Evolutionary conservation across 2,113 vertebrate species (phyloP), one percentile per base, ranked within the genome.

Genomic region (Scomber japonicus): DNA sequence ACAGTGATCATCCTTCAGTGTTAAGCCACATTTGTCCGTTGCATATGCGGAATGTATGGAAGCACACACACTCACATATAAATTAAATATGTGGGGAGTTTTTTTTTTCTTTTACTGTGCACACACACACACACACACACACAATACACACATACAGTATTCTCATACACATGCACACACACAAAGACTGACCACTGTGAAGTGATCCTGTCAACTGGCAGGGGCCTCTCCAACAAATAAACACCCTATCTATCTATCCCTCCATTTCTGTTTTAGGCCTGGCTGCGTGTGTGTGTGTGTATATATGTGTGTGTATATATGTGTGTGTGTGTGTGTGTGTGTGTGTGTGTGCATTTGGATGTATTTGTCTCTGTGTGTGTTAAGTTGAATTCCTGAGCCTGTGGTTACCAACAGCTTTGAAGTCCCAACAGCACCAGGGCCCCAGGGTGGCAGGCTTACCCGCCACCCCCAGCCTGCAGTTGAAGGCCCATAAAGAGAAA

Each of bases 371-470:
- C 19, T 46, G 65, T 80, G 56, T 73, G 76, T 75, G 86, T 89
- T 88, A 68, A 71, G 81, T 85, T 92, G 76, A 88, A 95, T 96
- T 95, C 93, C 90, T 92, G 76, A 86, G 86, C 82, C 89, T 93
- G 90, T 93, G 92, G 94, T 94, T 93, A 94, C 93, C 88, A 92
- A 69, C 83, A 82, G 87, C 93, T 95, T 95, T 95, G 92, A 95
- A 93, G 92, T 93, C 80, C 80, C 72, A 91, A 72, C 86, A 91
- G 82, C 71, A 88, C 80, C 75, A 81, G 81, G 86, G 81, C 82
- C 80, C 80, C 17, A 65, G 81, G 89, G 85, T 82, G 89, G 89
- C 86, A 86, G 82, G 84, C 83, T 87, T 80, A 91, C 79, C 85
- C 89, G 21, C 75, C 78, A 88, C 78, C 88, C 87, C 80, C 78